A percentile compares a stretch with the other conserved stretches of the same genome.
These are phyloP conservation scores for Phenganax marumi DNA, from an alignment of 92 coral and sea anemone species.

Conservation along the genomic window DNA sequence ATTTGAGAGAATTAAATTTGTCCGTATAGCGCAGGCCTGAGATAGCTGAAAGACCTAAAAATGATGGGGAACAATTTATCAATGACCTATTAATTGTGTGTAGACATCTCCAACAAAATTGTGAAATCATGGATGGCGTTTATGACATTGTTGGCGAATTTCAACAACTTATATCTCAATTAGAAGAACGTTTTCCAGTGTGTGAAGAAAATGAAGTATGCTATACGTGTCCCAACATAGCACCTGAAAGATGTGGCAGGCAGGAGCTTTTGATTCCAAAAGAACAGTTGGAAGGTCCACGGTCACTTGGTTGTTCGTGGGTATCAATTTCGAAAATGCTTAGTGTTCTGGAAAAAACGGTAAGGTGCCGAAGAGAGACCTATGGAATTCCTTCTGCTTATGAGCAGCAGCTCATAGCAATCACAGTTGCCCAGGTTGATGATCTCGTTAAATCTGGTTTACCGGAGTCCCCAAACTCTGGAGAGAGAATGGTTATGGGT, in stretches of 20 bases:
- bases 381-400: conserved; percentile 1
- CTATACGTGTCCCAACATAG: conserved; percentile 46
- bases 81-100: conserved; percentile 17
- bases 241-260: conserved; percentile 39
- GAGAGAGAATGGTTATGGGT: conserved; percentile 66
- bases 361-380: conserved; percentile 35
- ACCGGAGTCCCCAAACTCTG: conserved; percentile 59
- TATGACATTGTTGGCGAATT: conserved; percentile 45
- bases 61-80: conserved; percentile 27
- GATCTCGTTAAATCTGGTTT: conserved; percentile 49
- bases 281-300: conserved; percentile 30
- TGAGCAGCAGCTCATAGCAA: conserved; percentile 41
- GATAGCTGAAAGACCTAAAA: conserved; percentile 31
- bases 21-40: background rate
- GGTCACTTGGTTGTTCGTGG: conserved; percentile 52
- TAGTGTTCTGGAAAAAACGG: conserved; percentile 45
- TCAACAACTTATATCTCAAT: conserved; percentile 36
- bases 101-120: conserved; percentile 24
- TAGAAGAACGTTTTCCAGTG: conserved; percentile 48
- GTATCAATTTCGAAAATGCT: conserved; percentile 36
- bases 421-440: conserved; percentile 57
- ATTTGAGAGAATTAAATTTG: too few relatives aligned
- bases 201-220: conserved; percentile 15
- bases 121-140: conserved; percentile 14
- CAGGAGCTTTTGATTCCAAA: conserved; percentile 23